These are phyloP conservation scores for Erythrocebus patas DNA, from an alignment of 2,113 vertebrate species.

Conservation along the genomic window DNA sequence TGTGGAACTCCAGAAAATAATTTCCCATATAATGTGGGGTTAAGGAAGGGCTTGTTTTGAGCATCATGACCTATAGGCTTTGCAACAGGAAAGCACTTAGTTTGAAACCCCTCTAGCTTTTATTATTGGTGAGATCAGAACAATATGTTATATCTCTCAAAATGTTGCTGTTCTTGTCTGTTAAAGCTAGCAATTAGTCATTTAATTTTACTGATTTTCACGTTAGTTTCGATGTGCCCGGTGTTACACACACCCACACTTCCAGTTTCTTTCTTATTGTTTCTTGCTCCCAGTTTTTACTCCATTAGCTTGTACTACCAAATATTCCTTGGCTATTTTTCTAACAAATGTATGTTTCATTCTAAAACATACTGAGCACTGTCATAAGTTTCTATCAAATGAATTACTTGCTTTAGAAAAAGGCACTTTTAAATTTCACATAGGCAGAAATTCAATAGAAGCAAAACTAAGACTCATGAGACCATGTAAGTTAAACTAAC, in stretches of 20 bases:
- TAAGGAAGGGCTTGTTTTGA: not conserved
- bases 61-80: accelerated
- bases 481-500: not conserved
- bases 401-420: not conserved
- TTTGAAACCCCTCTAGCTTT: not conserved
- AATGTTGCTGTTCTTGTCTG: not conserved
- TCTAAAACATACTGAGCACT: not conserved
- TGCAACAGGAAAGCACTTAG: not conserved
- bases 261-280: not conserved
- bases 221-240: not conserved
- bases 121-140: not conserved
- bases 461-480: not conserved
- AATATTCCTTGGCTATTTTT: not conserved
- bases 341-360: not conserved
- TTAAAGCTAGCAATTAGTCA: not conserved
- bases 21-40: not conserved
- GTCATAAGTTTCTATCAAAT: not conserved
- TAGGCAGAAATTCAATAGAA: not conserved
- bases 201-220: not conserved
- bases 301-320: not conserved
- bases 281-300: not conserved
- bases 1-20: not conserved
- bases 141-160: not conserved
- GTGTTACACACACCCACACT: not conserved
- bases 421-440: not conserved